Evolutionary conservation across 1,140 invertebrate species (phyloP), one percentile per base, ranked within the genome.

Genomic region (Aphelinus atriplicis): DNA sequence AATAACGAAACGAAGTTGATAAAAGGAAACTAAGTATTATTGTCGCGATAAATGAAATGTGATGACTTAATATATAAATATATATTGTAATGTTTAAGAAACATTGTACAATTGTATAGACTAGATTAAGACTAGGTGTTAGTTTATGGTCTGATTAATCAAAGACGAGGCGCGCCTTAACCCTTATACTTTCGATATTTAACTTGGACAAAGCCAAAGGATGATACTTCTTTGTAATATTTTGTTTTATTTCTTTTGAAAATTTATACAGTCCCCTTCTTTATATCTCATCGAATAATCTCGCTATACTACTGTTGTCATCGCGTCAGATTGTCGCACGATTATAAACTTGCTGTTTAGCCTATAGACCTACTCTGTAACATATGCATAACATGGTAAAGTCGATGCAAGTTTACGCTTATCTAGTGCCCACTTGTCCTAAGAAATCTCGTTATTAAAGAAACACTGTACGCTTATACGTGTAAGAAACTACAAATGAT

Each of bases 101-200:
- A 78, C 76, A 80, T 85, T 88, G 82, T 88, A 86, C 80, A 88
- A 86, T 88, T 87, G 85, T 86, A 87, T 84, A 88, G 80, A 82
- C 76, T 78, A 78, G 65, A 81, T 79, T 86, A 84, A 85, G 82
- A 78, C 70, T 82, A 84, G 77, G 77, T 81, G 81, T 87, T 88
- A 86, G 85, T 87, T 88, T 85, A 87, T 87, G 85, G 85, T 88
- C 85, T 87, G 84, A 84, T 82, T 79, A 67, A 65, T 71, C 47
- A 47, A 65, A 71, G 42, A 71, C 57, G 68, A 43, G 63, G 64
- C 26, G 46, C 63, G 48, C 48, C 63, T 76, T 66, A 64, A n/a
- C 46, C 47, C 48, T 69, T 26, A 26, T 75, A 75, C 57, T 69
- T 63, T 76, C 10, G 42, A 71, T 71, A 66, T 55, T n/a, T 66